A percentile compares a stretch with the other conserved stretches of the same genome.
phyloP scores from a whole-genome alignment of 2,797 vertebrate genomes.

The Cossypha heuglini region DNA sequence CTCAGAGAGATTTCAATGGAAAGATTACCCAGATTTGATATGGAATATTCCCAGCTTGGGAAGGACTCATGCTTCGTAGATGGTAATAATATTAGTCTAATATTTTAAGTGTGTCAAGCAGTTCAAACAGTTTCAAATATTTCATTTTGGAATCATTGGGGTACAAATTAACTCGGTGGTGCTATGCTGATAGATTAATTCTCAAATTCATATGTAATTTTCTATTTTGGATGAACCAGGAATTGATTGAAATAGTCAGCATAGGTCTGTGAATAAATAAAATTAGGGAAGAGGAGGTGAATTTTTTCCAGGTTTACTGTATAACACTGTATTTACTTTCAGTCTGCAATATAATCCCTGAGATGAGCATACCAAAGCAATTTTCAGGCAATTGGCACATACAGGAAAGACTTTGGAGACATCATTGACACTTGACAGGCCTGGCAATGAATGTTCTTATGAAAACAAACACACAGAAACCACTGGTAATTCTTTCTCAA shows the following conservation, averaged over 20 bases:
- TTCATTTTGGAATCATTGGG: background rate
- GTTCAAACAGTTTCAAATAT: background rate
- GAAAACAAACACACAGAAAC: background rate
- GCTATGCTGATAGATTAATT: background rate
- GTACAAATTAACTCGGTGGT: background rate
- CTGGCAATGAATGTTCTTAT: slow-evolving; percentile 8
- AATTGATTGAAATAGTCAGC: background rate
- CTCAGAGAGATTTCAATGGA: background rate
- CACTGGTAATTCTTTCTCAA: background rate
- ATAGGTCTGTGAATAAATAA: background rate
- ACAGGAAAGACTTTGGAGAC: background rate
- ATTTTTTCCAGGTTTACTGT: background rate
- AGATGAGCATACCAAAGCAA: background rate
- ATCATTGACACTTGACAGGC: background rate
- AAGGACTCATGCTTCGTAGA: background rate
- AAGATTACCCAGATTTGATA: background rate
- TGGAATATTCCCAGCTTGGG: background rate
- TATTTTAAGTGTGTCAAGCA: background rate
- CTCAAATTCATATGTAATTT: background rate
- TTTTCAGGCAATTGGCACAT: background rate
- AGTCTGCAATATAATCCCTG: background rate
- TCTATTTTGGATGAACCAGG: background rate
- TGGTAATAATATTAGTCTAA: background rate
- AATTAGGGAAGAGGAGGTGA: background rate
- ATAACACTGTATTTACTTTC: background rate